These are phyloP conservation scores for Dasypus novemcinctus DNA, from an alignment of 2,113 vertebrate genomes.

Conservation along the genomic window DNA sequence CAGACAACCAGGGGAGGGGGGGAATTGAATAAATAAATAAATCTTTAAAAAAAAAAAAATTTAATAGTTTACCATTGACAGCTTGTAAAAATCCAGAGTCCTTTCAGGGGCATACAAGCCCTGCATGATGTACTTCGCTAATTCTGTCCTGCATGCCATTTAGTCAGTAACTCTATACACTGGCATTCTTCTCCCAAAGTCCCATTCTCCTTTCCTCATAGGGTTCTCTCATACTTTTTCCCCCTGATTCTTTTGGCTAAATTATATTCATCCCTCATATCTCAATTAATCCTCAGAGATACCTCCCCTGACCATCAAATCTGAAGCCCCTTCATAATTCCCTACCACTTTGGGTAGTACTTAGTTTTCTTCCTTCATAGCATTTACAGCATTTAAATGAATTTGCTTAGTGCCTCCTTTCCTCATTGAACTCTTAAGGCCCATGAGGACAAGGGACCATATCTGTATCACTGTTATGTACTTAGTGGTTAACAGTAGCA, in stretches of 20 bases:
- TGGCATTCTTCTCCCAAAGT: neutral
- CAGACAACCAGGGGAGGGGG: too few species aligned
- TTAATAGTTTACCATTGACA: neutral
- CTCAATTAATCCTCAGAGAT: neutral
- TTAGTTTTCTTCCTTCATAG: neutral
- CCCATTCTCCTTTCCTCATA: neutral
- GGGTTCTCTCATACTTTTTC: neutral
- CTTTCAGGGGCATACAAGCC: neutral
- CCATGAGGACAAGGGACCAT: neutral
- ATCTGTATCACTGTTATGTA: neutral
- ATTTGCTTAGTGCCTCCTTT: neutral
- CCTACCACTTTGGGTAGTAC: neutral
- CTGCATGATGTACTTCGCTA: neutral
- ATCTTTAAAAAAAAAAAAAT: too few species aligned
- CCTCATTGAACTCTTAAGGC: neutral
- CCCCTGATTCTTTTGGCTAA: neutral
- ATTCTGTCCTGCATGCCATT: neutral
- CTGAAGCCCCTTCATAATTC: neutral
- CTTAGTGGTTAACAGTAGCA: neutral
- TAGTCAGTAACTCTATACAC: neutral
- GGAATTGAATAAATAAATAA: too few species aligned
- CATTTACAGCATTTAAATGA: neutral
- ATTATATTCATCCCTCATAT: neutral
- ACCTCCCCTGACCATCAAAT: neutral
- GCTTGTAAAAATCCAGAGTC: neutral